Evolutionary conservation across 2,888 invertebrate species (phyloP).

Genomic region (Orthonevra nobilis): DNA sequence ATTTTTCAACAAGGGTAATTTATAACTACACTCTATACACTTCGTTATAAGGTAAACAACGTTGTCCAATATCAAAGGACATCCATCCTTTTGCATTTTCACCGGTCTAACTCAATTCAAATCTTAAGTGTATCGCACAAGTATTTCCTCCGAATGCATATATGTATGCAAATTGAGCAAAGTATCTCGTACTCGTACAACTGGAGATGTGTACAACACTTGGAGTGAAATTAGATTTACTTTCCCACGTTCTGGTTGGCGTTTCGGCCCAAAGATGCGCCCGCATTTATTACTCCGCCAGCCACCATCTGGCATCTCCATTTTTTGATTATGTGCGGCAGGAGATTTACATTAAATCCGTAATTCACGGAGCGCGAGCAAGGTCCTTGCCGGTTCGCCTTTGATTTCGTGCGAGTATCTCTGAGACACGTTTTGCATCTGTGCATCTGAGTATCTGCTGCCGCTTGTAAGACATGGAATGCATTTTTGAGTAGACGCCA

Average conservation of each 20-base stretch:
- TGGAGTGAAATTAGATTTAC: conserved; percentile 23
- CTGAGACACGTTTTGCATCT: conserved; percentile 33
- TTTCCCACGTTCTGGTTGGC: too few species aligned
- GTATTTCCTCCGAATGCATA: conserved; percentile 5
- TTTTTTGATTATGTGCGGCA: conserved; percentile 48
- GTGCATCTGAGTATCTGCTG: conserved; percentile 1
- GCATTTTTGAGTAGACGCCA: conserved; percentile 56
- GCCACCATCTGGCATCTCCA: conserved; percentile 37
- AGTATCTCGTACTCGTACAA: too few species aligned
- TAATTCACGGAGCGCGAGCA: conserved; percentile 8
- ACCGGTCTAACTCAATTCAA: conserved; percentile 8
- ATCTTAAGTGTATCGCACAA: conserved; percentile 10
- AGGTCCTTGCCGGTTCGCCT: conserved; percentile 20
- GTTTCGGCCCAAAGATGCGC: too few species aligned
- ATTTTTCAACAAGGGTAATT: conserved; percentile 47
- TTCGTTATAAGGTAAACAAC: too few species aligned
- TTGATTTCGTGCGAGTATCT: conserved; percentile 41
- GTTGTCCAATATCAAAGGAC: too few species aligned
- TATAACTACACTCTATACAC: conserved; percentile 36
- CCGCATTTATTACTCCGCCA: conserved; percentile 62
- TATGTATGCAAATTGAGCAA: conserved; percentile 38
- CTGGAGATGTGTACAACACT: too few species aligned
- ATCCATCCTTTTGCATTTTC: neutral
- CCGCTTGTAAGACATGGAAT: conserved; percentile 43
- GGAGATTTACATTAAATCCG: conserved; percentile 47